Conservation (phyloP, 2,888 invertebrate genomes). For the Limnephilus rhombicus region DNA sequence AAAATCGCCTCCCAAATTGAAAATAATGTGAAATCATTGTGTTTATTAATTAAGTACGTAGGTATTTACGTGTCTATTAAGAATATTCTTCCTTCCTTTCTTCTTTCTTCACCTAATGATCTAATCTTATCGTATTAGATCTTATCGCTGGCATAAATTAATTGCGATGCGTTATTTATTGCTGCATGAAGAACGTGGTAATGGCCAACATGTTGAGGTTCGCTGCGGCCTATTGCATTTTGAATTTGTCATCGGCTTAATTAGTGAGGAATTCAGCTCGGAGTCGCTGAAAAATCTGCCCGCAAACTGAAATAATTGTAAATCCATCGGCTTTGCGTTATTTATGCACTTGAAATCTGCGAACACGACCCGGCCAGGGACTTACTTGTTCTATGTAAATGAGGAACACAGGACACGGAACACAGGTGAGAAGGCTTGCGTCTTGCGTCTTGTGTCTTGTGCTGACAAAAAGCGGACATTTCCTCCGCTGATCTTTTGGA, state of each 20-base stretch:
- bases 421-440: slow-evolving; percentile 27
- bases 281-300: slow-evolving; percentile 29
- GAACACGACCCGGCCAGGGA: slow-evolving; percentile 32
- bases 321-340: slow-evolving; percentile 49
- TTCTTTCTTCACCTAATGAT: too few species aligned
- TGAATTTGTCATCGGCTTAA: slow-evolving; percentile 60
- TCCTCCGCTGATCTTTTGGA: neutral
- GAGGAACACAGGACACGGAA: slow-evolving; percentile 34
- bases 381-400: slow-evolving; percentile 48
- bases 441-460: neutral
- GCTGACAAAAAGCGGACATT: neutral
- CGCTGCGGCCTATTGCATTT: neutral
- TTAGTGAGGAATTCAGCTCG: slow-evolving; percentile 55
- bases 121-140: too few species aligned
- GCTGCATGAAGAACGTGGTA: neutral
- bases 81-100: too few species aligned
- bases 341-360: slow-evolving; percentile 47
- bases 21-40: too few species aligned
- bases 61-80: too few species aligned
- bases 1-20: too few species aligned
- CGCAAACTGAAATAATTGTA: slow-evolving; percentile 9
- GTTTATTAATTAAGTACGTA: too few species aligned
- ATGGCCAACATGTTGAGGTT: neutral
- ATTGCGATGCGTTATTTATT: neutral
- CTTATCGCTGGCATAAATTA: too few species aligned